A percentile compares a stretch with the other conserved stretches of the same genome.
These are phyloP conservation scores for Gari tellinella DNA, from an alignment of 2,888 invertebrate species.

Conservation along the genomic window DNA sequence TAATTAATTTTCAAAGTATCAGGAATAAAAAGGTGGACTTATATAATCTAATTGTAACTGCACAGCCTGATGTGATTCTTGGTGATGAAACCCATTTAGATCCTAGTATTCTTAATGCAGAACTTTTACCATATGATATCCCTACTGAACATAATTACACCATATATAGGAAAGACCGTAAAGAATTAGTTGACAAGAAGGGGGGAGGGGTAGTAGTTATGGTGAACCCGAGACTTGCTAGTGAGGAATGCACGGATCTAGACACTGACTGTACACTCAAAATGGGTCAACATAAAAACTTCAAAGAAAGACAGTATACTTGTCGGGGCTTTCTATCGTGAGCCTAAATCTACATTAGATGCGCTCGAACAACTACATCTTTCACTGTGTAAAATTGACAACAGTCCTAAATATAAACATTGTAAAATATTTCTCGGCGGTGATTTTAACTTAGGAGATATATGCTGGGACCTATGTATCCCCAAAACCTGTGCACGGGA, in stretches of 20 bases:
- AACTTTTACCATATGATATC: constrained; percentile 26
- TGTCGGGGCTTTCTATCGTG: constrained; percentile 21
- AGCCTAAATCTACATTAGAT: constrained; percentile 12
- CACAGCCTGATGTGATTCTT: constrained; percentile 13
- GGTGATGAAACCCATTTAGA: constrained; percentile 20
- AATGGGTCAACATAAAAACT: constrained; percentile 15
- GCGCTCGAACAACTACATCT: constrained; percentile 12
- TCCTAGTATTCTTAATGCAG: constrained; percentile 4
- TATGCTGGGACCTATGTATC: constrained; percentile 27
- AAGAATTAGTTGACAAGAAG: constrained; percentile 12
- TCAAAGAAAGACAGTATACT: constrained; percentile 7
- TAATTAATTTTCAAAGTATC: constrained; percentile 31
- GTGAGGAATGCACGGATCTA: constrained; percentile 22
- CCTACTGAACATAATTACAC: constrained; percentile 6
- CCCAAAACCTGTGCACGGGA: constrained; percentile 21
- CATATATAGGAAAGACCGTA: constrained; percentile 20
- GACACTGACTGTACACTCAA: constrained; percentile 18
- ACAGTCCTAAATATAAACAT: constrained; percentile 9
- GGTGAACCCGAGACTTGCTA: constrained; percentile 8
- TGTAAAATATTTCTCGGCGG: constrained; percentile 23
- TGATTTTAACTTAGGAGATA: constrained; percentile 38
- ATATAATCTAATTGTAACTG: constrained; percentile 9
- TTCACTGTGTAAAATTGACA: constrained; percentile 23
- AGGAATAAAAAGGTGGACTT: constrained; percentile 23
- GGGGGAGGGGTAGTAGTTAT: constrained; percentile 23